Evolutionary conservation across 1,140 invertebrate genomes (phyloP), one percentile per base, ranked within the genome.

Genomic region (Drosophila kanapiae): DNA sequence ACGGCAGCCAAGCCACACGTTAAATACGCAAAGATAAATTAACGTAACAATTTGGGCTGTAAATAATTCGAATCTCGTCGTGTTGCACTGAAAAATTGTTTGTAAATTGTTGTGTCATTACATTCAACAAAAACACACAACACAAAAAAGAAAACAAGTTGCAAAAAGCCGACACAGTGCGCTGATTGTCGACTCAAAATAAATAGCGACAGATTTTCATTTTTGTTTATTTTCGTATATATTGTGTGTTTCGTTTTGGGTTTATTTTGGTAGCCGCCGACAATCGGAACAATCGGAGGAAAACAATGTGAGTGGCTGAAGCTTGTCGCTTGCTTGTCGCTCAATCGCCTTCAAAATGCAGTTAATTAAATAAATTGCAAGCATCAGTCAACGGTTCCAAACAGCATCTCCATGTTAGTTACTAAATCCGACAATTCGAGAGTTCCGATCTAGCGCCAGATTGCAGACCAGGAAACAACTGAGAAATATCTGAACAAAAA

Each of bases 81-180:
- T 62, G 48, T 69, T 61, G 72, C 51, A 45, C 37, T 63, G 47
- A 59, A 71, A 45, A 67, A 56, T 60, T 51, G 37, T 63, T 60
- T 68, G 59, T 51, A 71, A 71, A 63, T 60, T 68, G 47, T 77
- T 74, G 67, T 42, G 60, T 35, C 80, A 75, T 70, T 83, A 62
- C 49, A 62, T 23, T 42, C 43, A 13, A 29, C 13, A 47, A 54
- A 33, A 42, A 59, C 23, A 23, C 23, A 23, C 23, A 23, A 23
- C 23, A 23, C 11, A 38, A 9, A 60, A 42, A 33, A 45, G 31
- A 59, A 33, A 5, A 29, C 33, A 18, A 61, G 43, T 37, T 65
- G 49, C 62, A 42, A 69, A 14, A 77, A 48, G 45, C 42, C 53
- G 56, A 75, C 45, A 70, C 70, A 71, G 27, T 80, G 62, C 54